Base-by-base conservation (phyloP, 1,140 invertebrate genomes). In the Lordiphosa stackelbergi region DNA sequence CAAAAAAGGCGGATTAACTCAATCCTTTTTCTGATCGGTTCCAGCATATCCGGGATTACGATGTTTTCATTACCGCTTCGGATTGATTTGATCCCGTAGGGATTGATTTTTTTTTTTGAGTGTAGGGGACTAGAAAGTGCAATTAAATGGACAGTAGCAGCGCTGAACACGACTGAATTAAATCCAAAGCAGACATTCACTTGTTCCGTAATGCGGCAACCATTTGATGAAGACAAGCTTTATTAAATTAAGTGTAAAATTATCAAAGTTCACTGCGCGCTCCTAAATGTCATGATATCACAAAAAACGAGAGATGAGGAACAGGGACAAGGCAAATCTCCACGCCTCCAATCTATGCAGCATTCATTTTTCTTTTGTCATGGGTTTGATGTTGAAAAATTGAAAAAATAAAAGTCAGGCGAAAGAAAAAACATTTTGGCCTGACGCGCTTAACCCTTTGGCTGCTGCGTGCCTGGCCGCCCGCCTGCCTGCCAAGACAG, bases 331-430 rank as follows among this genome's bases (percentile, higher is more conserved):
- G 35, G 49, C 8, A 58, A 73, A 75, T 75, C 68, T 71, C 46
- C 12, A 42, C 64, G 43, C 59, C 59, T 48, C 52, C 70, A 73
- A 75, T 75, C 71, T 72, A 72, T 68, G 71, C 71, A 81, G 48
- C 46, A 59, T 83, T 83, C 75, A 81, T 81, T 81, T 83, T 81
- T 81, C 75, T 81, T 75, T 69, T 83, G 71, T 72, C 72, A 75
- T 65, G 53, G 31, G 40, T 63, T 75, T 81, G 75, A 81, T 75
- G 75, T 71, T 75, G 75, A 81, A 83, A 81, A 81, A 81, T 81
- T 81, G 75, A 83, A 83, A 83, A 78, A 81, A 75, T 59, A 63
- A 75, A 62, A 83, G 75, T 68, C 75, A 81, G 58, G 58, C 53
- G 47, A 31, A 36, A 59, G 61, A 38, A 19, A 28, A 49, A 66